These are phyloP conservation scores for Halictus quadricinctus DNA, from an alignment of 2,888 invertebrate species.

Conservation along the genomic window DNA sequence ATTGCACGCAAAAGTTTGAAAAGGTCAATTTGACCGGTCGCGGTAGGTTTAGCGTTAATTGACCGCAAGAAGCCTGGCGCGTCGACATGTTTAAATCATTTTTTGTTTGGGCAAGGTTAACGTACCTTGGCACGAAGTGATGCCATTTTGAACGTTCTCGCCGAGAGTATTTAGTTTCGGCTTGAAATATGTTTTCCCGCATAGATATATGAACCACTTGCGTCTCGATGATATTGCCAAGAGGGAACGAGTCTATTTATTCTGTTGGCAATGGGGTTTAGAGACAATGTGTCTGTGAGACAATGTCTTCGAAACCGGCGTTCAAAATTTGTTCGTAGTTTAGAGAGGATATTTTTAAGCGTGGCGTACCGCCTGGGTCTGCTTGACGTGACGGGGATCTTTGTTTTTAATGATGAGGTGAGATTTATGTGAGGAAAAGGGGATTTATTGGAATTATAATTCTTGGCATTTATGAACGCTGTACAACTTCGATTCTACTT, in stretches of 20 bases:
- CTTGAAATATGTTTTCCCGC: background rate
- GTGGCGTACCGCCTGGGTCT: background rate
- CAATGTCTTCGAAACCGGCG: background rate
- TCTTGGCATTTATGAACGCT: background rate
- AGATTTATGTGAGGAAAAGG: background rate
- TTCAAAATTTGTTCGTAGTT: background rate
- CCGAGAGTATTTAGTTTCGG: background rate
- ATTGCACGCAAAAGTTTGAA: too few species aligned
- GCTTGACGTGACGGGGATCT: background rate
- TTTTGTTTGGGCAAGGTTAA: background rate
- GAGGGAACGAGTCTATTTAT: background rate
- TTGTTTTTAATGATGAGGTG: background rate
- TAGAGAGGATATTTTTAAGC: background rate
- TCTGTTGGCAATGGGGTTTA: background rate
- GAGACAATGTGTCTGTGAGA: slow-evolving; percentile 2
- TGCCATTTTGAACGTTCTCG: background rate
- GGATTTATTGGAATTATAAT: background rate
- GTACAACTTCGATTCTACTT: too few species aligned
- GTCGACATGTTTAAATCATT: background rate
- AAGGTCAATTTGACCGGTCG: too few species aligned
- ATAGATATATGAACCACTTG: background rate
- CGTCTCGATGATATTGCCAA: background rate
- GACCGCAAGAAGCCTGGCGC: background rate
- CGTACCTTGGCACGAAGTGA: background rate
- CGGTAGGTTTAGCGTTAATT: background rate